phyloP scores from a whole-genome alignment of 2,888 invertebrate species.

The Tuberolachnus salignus region DNA sequence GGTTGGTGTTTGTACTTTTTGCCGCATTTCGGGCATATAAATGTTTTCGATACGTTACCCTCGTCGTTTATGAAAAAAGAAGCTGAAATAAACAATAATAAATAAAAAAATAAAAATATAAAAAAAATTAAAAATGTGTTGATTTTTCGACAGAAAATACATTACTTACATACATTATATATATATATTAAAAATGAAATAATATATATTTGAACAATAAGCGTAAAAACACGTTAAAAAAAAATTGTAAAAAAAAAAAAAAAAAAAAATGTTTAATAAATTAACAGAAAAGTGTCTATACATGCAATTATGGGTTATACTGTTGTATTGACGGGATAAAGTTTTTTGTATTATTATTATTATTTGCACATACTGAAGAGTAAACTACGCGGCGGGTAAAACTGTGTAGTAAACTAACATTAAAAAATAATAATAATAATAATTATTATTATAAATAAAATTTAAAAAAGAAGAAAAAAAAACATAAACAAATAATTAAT shows the following conservation, averaged over 20 bases:
- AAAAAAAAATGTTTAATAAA: not conserved
- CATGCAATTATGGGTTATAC: conserved; percentile 23
- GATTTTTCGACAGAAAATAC: no score
- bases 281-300: conserved; percentile 4
- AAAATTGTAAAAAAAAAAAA: no score
- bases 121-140: conserved; percentile 1
- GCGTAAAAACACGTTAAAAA: no score
- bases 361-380: no score
- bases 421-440: no score
- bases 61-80: conserved; percentile 31
- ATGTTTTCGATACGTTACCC: conserved; percentile 49
- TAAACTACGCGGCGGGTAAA: no score
- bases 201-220: conserved; percentile 15
- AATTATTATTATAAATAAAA: no score
- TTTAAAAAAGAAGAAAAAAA: no score
- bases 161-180: not conserved
- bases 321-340: not conserved
- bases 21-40: conserved; percentile 59
- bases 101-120: conserved; percentile 21
- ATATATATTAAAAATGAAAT: not conserved
- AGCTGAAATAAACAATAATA: conserved; percentile 26
- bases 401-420: no score
- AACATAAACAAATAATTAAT: no score
- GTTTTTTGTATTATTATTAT: no score
- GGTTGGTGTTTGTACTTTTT: conserved; percentile 61